Conservation (phyloP, 2,888 invertebrate species). For the Phyllotreta striolata region DNA sequence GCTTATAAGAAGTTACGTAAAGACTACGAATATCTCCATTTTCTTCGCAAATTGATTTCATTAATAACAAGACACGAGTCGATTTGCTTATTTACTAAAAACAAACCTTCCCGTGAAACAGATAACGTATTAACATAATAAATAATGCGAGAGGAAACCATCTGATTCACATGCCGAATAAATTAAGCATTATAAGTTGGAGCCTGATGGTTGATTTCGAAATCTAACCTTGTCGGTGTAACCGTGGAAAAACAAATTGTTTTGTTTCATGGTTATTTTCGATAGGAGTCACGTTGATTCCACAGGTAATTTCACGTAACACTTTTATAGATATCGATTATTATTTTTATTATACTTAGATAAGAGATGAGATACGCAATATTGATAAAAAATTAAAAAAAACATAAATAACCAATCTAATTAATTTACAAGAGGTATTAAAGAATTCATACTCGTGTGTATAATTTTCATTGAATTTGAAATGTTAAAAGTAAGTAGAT, state of each 20-base stretch:
- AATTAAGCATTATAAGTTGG: conserved; percentile 25
- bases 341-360: not conserved
- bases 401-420: too few species aligned
- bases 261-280: conserved; percentile 39
- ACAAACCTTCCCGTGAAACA: conserved; percentile 18
- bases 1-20: too few species aligned
- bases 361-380: not conserved
- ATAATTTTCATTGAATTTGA: not conserved
- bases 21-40: too few species aligned
- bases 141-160: conserved; percentile 29
- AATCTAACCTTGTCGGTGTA: conserved; percentile 36
- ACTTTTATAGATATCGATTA: not conserved
- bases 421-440: too few species aligned
- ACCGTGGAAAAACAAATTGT: conserved; percentile 43
- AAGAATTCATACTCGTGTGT: not conserved
- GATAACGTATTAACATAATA: conserved; percentile 24
- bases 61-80: too few species aligned
- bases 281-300: conserved; percentile 31
- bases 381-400: conserved; percentile 2
- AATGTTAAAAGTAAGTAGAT: too few species aligned
- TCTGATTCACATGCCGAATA: conserved; percentile 29
- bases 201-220: conserved; percentile 21
- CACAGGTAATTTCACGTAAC: conserved; percentile 2
- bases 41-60: too few species aligned
- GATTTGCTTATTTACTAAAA: not conserved